Evolutionary conservation across 2,888 invertebrate genomes (phyloP), one percentile per base, ranked within the genome.

Genomic region (Pantelozetes paolii): DNA sequence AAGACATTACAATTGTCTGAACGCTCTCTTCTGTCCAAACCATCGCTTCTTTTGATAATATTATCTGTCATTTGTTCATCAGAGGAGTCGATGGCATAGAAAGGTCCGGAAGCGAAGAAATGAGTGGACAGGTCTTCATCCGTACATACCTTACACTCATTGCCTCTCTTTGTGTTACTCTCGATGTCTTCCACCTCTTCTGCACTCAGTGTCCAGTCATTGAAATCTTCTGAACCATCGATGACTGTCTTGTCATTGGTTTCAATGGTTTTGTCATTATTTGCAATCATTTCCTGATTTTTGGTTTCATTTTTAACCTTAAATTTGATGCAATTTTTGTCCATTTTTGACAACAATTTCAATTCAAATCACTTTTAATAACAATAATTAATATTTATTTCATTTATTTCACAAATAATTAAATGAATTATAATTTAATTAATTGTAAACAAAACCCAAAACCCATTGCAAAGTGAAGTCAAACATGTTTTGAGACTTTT

Each of bases 21-120:
- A 23, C 40, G 23, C 15, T 69, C 45, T 45, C 69, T 69, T 45
- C 42, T 45, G 42, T 45, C 69, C 11, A 40, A 45, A 1, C 8
- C 40, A 18, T 45, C 28, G 3, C 45, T 42, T 26, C 26, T 26
- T 26, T 45, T 45, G 42, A 36, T 36, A 1, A 9, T 13, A 28
- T 62, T 59, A 9, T 62, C 15, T 13, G 15, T 62, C 36, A 50
- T 28, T 54, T 57, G 20, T 26, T 71, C 57, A 30, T 30, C 57
- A 18, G 26, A 9, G 15, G 57, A 28, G 18, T 54, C 40, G 42
- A 57, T 54, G 42, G 72, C 62, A 72, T 72, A 72, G 72, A 72
- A 72, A 28, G 72, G 72, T n/a, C 72, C 72, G 18, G 72, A 72
- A 42, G 72, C 72, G 40, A 72, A 72, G 72, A 72, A 72, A 42